A percentile compares a stretch with the other conserved stretches of the same genome.
These are phyloP conservation scores for Rhabdophis nuchalis DNA, from an alignment of 2,797 vertebrate species.

Conservation along the genomic window DNA sequence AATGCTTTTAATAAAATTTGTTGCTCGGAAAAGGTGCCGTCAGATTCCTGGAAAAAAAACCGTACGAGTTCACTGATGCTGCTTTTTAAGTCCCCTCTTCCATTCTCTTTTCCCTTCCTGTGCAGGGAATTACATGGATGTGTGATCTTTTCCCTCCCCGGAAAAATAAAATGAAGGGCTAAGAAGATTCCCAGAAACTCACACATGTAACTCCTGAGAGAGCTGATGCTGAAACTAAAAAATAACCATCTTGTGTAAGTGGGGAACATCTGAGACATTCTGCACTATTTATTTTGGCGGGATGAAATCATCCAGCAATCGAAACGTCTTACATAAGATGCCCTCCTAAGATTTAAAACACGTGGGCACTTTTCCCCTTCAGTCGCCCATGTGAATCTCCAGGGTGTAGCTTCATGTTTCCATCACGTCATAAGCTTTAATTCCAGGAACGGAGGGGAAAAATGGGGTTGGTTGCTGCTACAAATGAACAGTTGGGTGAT, in stretches of 20 bases:
- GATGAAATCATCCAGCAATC: neutral
- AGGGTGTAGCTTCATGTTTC: neutral
- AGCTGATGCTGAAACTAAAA: constrained; percentile 16
- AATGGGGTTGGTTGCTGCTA: neutral
- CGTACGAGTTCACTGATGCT: neutral
- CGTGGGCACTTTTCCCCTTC: neutral
- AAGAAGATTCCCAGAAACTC: neutral
- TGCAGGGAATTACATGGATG: neutral
- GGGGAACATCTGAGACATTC: neutral
- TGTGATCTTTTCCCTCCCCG: neutral
- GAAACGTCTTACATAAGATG: neutral
- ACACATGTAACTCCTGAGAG: neutral
- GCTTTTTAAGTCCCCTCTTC: neutral
- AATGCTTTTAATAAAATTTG: neutral
- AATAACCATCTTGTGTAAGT: neutral
- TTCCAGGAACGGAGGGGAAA: neutral
- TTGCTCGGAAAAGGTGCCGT: neutral
- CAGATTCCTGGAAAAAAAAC: neutral
- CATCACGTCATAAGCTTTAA: neutral
- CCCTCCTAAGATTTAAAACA: neutral
- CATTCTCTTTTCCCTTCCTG: neutral
- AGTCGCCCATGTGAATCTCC: neutral
- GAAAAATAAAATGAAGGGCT: constrained; percentile 16
- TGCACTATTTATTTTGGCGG: neutral
- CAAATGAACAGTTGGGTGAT: neutral